These are phyloP conservation scores for Cochlearius cochlearius DNA, from an alignment of 2,113 vertebrate species.

Conservation along the genomic window DNA sequence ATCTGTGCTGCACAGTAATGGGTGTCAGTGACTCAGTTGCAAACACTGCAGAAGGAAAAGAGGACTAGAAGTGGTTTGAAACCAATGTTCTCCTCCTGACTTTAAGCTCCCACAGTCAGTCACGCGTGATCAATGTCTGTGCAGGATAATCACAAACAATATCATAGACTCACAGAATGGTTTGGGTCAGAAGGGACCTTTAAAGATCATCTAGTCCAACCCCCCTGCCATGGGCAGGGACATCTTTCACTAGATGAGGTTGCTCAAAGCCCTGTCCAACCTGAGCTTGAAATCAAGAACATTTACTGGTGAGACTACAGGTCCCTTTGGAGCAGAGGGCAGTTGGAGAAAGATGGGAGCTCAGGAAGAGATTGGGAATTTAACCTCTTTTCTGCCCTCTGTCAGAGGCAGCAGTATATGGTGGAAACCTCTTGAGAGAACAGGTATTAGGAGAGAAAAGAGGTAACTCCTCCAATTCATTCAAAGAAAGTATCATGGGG, in stretches of 20 bases:
- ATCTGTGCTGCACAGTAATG: background rate
- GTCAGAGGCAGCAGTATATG: background rate
- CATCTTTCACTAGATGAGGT: background rate
- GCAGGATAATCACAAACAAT: background rate
- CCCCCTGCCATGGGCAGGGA: background rate
- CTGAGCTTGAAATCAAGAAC: background rate
- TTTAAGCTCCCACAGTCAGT: background rate
- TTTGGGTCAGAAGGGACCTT: background rate
- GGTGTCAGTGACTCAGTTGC: background rate
- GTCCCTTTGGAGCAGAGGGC: rapidly evolving
- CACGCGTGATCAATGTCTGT: rapidly evolving
- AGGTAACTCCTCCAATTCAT: background rate
- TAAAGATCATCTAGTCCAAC: background rate
- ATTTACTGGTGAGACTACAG: background rate
- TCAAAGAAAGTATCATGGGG: background rate
- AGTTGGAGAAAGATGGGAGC: background rate
- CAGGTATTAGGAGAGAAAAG: background rate
- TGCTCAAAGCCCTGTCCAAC: background rate
- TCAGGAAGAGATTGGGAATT: background rate
- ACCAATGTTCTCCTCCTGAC: background rate
- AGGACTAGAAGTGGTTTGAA: background rate
- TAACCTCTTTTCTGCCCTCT: background rate
- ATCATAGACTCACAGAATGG: background rate
- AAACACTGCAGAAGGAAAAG: background rate
- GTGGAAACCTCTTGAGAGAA: background rate